A percentile compares a stretch with the other conserved stretches of the same genome.
Conservation (phyloP, 2,797 vertebrate species). For the Clamator glandarius region DNA sequence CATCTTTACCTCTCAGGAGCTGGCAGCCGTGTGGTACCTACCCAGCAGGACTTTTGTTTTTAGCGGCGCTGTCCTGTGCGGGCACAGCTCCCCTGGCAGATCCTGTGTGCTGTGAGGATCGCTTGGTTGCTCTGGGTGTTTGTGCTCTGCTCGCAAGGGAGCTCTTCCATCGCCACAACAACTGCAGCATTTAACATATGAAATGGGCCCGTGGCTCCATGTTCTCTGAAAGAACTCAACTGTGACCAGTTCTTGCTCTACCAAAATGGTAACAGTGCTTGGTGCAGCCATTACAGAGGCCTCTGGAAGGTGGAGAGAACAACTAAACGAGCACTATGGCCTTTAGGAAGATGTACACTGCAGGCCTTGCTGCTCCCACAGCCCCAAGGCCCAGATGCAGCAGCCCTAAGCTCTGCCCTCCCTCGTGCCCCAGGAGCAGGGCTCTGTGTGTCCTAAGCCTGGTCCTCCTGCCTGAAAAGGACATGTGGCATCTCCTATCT, state of each 20-base stretch:
- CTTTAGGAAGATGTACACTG: not conserved
- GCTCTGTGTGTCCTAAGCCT: not conserved
- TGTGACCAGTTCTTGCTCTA: not conserved
- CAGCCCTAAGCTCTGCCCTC: not conserved
- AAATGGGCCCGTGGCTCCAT: not conserved
- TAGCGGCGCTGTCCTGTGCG: not conserved
- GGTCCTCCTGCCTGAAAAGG: not conserved
- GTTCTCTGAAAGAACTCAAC: not conserved
- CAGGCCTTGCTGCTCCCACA: not conserved
- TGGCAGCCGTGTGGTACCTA: not conserved
- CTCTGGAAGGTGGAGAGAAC: not conserved
- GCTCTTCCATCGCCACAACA: not conserved
- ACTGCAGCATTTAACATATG: not conserved
- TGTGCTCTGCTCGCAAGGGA: not conserved
- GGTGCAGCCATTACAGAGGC: not conserved
- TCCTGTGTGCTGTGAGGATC: not conserved
- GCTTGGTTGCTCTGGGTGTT: fast-evolving
- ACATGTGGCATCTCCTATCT: not conserved
- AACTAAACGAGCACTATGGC: too few relatives aligned
- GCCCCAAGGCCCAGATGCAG: not conserved
- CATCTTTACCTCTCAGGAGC: not conserved
- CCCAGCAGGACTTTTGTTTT: not conserved
- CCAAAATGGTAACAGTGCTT: not conserved
- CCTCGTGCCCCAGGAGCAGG: not conserved
- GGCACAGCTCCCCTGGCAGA: not conserved